A percentile compares a stretch with the other conserved stretches of the same genome.
Conservation (phyloP, 2,888 invertebrate species). For the Spicauda simplicius region DNA sequence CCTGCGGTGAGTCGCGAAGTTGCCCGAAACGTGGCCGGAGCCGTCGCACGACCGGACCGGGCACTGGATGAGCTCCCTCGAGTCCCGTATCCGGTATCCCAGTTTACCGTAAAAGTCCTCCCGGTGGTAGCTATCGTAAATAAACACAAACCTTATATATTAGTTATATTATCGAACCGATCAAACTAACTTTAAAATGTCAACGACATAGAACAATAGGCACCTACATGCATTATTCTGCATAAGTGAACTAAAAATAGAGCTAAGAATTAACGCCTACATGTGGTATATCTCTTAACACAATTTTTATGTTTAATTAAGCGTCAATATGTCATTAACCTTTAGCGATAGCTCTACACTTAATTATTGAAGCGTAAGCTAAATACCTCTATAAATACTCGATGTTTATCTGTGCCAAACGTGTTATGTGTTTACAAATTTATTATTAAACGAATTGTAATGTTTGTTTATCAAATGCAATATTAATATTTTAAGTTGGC, state of each 20-base stretch:
- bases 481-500: background rate
- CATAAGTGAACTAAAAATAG: slow-evolving; percentile 33
- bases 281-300: slow-evolving; percentile 21
- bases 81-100: slow-evolving; percentile 86
- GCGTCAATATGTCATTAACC: slow-evolving; percentile 54
- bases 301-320: slow-evolving; percentile 23
- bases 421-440: slow-evolving; percentile 67
- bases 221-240: slow-evolving; percentile 31
- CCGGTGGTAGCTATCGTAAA: slow-evolving; percentile 69
- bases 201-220: slow-evolving; percentile 27
- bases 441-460: slow-evolving; percentile 45
- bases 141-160: slow-evolving; percentile 42
- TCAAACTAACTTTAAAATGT: slow-evolving; percentile 8
- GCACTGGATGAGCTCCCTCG: slow-evolving; percentile 91
- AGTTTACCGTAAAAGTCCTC: slow-evolving; percentile 74
- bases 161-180: background rate
- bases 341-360: slow-evolving; percentile 34
- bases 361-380: slow-evolving; percentile 25
- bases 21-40: slow-evolving; percentile 94
- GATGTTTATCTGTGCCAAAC: slow-evolving; percentile 42
- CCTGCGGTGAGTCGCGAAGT: slow-evolving; percentile 95
- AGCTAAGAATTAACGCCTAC: slow-evolving; percentile 29
- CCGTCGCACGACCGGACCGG: slow-evolving; percentile 93
- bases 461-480: slow-evolving; percentile 27
- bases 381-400: slow-evolving; percentile 32